A percentile compares a stretch with the other conserved stretches of the same genome.
phyloP scores from a whole-genome alignment of 2,113 vertebrate species.

The Oceanodroma tethys region DNA sequence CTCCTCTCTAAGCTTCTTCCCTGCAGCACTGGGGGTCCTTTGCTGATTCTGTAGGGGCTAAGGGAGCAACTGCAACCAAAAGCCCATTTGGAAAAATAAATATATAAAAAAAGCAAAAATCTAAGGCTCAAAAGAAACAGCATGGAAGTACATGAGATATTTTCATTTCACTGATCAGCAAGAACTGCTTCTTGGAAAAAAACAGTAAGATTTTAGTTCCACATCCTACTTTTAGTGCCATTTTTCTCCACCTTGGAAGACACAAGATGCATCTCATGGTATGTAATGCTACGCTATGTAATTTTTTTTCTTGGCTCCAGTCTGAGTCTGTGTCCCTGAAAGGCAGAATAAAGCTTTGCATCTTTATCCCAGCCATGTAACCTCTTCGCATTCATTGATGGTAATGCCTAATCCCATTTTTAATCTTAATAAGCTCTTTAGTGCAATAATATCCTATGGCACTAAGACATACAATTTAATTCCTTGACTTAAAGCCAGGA shows the following conservation, averaged over 20 bases:
- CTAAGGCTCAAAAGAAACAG: neutral
- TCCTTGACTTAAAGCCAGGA: neutral
- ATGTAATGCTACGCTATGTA: neutral
- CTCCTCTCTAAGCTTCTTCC: neutral
- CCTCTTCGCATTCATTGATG: neutral
- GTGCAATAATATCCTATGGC: neutral
- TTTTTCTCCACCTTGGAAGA: neutral
- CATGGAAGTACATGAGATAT: neutral
- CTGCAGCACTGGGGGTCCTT: neutral
- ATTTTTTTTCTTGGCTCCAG: neutral
- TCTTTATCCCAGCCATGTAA: neutral
- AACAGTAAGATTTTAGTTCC: neutral
- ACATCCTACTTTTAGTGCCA: neutral
- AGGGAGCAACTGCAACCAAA: neutral
- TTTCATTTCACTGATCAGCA: neutral
- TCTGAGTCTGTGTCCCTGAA: neutral
- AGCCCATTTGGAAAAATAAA: neutral
- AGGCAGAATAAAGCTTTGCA: neutral
- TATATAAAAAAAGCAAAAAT: neutral
- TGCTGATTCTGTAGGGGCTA: neutral
- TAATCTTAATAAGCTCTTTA: conserved; percentile 55
- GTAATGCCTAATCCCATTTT: conserved; percentile 40
- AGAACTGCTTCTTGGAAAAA: neutral
- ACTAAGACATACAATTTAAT: conserved; percentile 13
- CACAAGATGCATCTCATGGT: neutral